Evolutionary conservation across 2,113 vertebrate genomes (phyloP), one percentile per base, ranked within the genome.

Genomic region (Pluvialis apricaria): DNA sequence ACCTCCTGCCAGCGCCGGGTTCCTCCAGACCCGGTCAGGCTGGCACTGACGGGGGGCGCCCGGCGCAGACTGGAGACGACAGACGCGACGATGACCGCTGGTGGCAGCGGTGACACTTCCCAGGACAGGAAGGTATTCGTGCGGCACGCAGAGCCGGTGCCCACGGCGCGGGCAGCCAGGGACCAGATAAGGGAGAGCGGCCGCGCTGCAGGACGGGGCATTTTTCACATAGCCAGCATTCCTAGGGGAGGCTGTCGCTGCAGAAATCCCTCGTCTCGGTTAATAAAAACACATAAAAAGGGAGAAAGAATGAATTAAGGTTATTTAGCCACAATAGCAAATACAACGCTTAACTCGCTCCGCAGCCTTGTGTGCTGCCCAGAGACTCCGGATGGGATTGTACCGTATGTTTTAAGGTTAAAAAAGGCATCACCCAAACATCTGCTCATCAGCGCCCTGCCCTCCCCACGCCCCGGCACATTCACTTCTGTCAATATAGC

Each of bases 401-500:
- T 3, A 10, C 9, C 6, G 6, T 1, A 5, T 5, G 61, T 57
- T 51, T 32, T 24, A 70, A 44, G 70, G 69, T 18, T 45, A 45
- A 83, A 45, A 32, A 21, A 19, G 20, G 36, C 9, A 11, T 21
- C 1, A 4, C 32, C 8, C 62, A 28, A 58, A 18, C 14, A 0
- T 6, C 69, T 38, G 73, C 40, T 29, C 42, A 31, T 49, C 47
- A 11, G 47, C 47, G 31, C 11, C 47, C 60, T 8, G 15, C 66
- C 34, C 28, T 21, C 5, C 38, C 15, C 49, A 22, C 44, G 17
- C 11, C 40, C 18, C 36, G 7, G 51, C 52, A 34, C 25, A 8
- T 10, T 38, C 14, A 1, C 71, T 45, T 2, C 1, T 4, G 19
- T 34, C 49, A 15, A 15, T 13, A 12, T 2, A 13, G 47, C 3